These are phyloP conservation scores for Cassiopea andromeda DNA, from an alignment of 30 jellyfish, hydroid and myxozoan genomes.

Conservation along the genomic window DNA sequence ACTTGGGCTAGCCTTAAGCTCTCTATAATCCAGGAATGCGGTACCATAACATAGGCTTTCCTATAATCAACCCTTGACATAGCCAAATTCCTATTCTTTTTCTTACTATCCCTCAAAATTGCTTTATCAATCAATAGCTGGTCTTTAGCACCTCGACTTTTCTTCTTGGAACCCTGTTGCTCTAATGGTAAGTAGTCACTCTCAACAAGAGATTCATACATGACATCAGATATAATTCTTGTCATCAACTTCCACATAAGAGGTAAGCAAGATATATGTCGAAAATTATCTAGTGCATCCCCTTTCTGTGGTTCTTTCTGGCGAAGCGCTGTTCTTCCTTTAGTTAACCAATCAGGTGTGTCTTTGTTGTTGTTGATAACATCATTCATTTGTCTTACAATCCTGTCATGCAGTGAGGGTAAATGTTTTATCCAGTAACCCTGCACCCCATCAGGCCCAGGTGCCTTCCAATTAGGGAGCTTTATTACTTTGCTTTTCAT, in stretches of 20 bases:
- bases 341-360: slow-evolving; percentile 19
- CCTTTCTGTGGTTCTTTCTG: slow-evolving; percentile 37
- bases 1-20: not conserved
- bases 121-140: slow-evolving; percentile 21
- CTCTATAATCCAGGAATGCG: slow-evolving; percentile 14
- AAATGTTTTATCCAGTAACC: slow-evolving; percentile 14
- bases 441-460: slow-evolving; percentile 44
- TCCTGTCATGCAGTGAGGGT: slow-evolving; percentile 10
- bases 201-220: not conserved
- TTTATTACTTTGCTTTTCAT: not conserved
- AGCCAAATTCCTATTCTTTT: not conserved
- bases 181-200: slow-evolving; percentile 1
- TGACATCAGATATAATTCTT: not conserved
- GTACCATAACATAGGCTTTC: slow-evolving; percentile 28
- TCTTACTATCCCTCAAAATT: not conserved
- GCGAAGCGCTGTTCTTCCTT: slow-evolving; percentile 32
- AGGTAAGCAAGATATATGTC: slow-evolving; percentile 37
- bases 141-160: slow-evolving; percentile 27
- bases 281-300: slow-evolving; percentile 6
- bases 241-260: slow-evolving; percentile 28
- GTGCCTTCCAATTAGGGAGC: slow-evolving; percentile 47
- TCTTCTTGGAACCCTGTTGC: slow-evolving; percentile 21
- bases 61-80: slow-evolving; percentile 35
- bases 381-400: slow-evolving; percentile 20
- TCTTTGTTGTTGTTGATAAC: not conserved